phyloP scores from a whole-genome alignment of 2,888 invertebrate species.

The Arge pagana region DNA sequence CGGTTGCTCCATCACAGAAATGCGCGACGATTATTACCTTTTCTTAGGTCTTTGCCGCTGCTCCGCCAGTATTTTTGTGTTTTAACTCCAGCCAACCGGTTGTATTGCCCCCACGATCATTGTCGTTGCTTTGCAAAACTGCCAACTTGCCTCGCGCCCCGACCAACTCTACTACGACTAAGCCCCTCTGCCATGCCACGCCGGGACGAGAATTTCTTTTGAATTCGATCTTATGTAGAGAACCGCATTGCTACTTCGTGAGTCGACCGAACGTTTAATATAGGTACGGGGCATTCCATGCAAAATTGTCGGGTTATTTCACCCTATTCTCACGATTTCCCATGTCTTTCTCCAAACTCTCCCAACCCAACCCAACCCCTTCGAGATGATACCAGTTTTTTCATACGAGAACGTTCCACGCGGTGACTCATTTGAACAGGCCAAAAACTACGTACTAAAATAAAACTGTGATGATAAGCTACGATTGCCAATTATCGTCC shows the following conservation, averaged over 20 bases:
- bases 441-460: too few species aligned
- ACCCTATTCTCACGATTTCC: not conserved
- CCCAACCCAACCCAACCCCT: too few species aligned
- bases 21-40: too few species aligned
- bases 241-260: conserved; percentile 48
- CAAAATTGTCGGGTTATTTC: not conserved
- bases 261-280: conserved; percentile 35
- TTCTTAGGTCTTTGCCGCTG: too few species aligned
- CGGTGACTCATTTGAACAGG: too few species aligned
- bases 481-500: too few species aligned
- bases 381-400: too few species aligned
- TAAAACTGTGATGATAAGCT: too few species aligned
- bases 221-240: conserved; percentile 43
- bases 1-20: too few species aligned
- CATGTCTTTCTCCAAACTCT: too few species aligned
- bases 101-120: conserved; percentile 54
- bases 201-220: conserved; percentile 40
- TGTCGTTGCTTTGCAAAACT: conserved; percentile 53
- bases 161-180: conserved; percentile 18
- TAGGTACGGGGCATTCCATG: not conserved
- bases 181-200: conserved; percentile 1
- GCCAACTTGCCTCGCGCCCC: conserved; percentile 21
- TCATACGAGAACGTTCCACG: too few species aligned
- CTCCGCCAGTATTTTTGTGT: too few species aligned
- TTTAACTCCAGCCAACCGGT: conserved; percentile 56